Base-by-base conservation (phyloP, 1,140 invertebrate species). In the Cyclina sinensis region DNA sequence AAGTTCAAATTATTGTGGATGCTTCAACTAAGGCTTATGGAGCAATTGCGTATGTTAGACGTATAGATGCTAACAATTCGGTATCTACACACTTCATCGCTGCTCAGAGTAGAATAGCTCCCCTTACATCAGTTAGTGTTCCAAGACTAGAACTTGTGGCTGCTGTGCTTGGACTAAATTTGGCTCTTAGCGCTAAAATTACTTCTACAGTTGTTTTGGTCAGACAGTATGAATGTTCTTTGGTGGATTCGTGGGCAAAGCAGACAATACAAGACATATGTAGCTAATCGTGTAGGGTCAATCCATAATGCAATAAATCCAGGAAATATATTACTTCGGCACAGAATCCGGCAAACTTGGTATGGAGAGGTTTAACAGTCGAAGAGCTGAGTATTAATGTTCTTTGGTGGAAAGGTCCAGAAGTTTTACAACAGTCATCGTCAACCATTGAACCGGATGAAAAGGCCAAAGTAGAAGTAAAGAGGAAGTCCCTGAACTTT, bases 21-120 rank as follows among this genome's bases (percentile, higher is more conserved):
- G 70, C 81, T 0, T 85, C 81, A 35, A n/a, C 30, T 39, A 73
- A 80, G 5, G 88, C 73, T 16, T 89, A 70, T 73, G 81, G 88
- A n/a, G 70, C 81, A n/a, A 80, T 89, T 39, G 70, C 21, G 21
- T 54, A 54, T 54, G 51, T 54, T 12, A 54, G 21, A 7, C 14
- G 51, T 18, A 18, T 7, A 54, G 51, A 54, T 54, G 21, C 7
- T 2, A 18, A 18, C 7, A 7, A 54, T 7, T 7, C 37, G 3
- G 14, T 14, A 4, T 12, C 3, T 18, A 9, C 24, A 7, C 46
- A 51, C 9, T 27, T 46, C 9, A 27, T 51, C 4, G 48, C 39
- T 9, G 7, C 48, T 18, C 46, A 78, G n/a, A 37, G 48, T 7
- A 51, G 27, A 32, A 30, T 78, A 11, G 27, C 43, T 18, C 43